Evolutionary conservation across 2,797 vertebrate species (phyloP).

Genomic region (Rhabdomys pumilio): DNA sequence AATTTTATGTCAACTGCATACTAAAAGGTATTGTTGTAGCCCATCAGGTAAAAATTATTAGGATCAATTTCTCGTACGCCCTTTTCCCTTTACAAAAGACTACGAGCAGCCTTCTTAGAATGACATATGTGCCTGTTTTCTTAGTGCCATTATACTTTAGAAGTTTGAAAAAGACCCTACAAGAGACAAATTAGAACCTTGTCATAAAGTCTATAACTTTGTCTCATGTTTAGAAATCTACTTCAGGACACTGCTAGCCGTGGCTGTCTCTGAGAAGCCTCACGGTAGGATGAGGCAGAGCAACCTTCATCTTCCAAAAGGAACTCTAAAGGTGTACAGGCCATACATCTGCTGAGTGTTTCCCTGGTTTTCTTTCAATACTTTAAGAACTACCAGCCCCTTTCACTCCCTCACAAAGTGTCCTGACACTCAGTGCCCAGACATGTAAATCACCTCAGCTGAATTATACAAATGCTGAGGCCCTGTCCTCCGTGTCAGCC

Average conservation of each 20-base stretch:
- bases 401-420: neutral
- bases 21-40: slow-evolving; percentile 20
- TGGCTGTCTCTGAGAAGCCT: neutral
- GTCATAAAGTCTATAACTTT: neutral
- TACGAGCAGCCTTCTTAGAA: neutral
- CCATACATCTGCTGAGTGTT: neutral
- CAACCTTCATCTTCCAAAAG: neutral
- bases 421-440: neutral
- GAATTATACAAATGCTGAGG: neutral
- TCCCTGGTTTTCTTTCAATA: neutral
- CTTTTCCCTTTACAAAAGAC: slow-evolving; percentile 7
- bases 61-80: neutral
- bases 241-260: neutral
- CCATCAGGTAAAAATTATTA: slow-evolving; percentile 28
- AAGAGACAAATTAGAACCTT: slow-evolving; percentile 9
- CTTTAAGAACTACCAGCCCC: neutral
- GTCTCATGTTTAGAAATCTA: neutral
- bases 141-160: neutral
- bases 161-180: neutral
- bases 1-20: neutral
- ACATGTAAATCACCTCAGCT: neutral
- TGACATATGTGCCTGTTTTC: neutral
- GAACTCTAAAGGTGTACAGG: neutral
- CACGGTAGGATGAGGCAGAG: neutral
- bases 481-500: neutral